A percentile compares a stretch with the other conserved stretches of the same genome.
Evolutionary conservation across 2,888 invertebrate genomes (phyloP).

Genomic region (Hydrotaea cyrtoneurina): DNA sequence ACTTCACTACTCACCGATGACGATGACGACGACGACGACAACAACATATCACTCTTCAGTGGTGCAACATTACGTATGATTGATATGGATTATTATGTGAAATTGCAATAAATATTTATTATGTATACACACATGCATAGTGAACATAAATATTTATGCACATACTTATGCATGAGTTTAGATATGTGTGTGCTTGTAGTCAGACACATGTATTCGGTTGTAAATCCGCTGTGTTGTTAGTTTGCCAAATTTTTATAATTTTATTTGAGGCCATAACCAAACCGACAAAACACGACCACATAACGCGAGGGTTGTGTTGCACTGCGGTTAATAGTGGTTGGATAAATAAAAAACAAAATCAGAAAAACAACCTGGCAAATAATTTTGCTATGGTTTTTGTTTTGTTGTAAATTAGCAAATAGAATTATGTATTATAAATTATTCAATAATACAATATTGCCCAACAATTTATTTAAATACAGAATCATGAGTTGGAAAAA

Average conservation of each 20-base stretch:
- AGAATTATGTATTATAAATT: slow-evolving; percentile 13
- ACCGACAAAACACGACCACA: slow-evolving; percentile 30
- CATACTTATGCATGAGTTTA: too few species aligned
- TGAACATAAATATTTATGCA: too few species aligned
- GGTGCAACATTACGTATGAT: slow-evolving; percentile 28
- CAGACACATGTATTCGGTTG: not conserved
- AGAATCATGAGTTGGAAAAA: too few species aligned
- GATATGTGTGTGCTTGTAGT: not conserved
- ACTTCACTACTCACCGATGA: too few species aligned
- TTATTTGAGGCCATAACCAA: slow-evolving; percentile 33
- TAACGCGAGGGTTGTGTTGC: slow-evolving; percentile 28
- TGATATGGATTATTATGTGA: slow-evolving; percentile 26
- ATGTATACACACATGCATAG: not conserved
- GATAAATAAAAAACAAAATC: not conserved
- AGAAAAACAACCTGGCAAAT: slow-evolving; percentile 4
- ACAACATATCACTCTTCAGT: not conserved
- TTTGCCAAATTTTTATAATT: slow-evolving; percentile 23
- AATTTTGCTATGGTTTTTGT: slow-evolving; percentile 1
- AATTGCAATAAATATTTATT: slow-evolving; percentile 17
- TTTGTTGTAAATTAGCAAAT: slow-evolving; percentile 1
- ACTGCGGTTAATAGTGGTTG: slow-evolving; percentile 17
- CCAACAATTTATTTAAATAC: too few species aligned
- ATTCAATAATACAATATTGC: too few species aligned
- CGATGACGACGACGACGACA: not conserved
- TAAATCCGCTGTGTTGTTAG: slow-evolving; percentile 18